Conservation (phyloP, 1,140 invertebrate genomes). For the Papilio aristodemus region DNA sequence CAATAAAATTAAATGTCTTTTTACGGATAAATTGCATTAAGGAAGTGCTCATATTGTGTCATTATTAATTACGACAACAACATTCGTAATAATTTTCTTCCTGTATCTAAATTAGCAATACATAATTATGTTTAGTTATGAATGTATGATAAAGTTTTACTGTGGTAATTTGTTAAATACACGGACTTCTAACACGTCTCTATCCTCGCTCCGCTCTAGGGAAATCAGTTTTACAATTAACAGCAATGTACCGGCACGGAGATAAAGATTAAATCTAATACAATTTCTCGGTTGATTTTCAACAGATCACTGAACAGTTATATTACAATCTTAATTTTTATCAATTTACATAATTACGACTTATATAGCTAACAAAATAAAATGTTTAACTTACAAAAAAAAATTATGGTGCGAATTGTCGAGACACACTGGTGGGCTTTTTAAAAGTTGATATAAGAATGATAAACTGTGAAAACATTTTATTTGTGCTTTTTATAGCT, state of each 20-base stretch:
- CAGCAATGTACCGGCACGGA: neutral
- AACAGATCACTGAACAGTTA: neutral
- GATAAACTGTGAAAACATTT: too few species aligned
- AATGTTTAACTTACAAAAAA: too few species aligned
- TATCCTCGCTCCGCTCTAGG: neutral
- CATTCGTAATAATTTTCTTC: too few species aligned
- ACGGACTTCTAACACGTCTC: neutral
- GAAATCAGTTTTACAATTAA: slow-evolving; percentile 20
- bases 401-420: too few species aligned
- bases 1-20: too few species aligned
- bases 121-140: neutral
- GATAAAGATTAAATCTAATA: neutral
- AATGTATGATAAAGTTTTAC: neutral
- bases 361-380: neutral
- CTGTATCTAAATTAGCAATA: too few species aligned
- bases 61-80: too few species aligned
- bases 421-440: too few species aligned
- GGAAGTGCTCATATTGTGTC: too few species aligned
- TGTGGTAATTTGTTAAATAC: neutral
- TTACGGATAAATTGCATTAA: too few species aligned
- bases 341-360: neutral
- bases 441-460: too few species aligned
- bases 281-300: neutral
- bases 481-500: too few species aligned
- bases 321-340: neutral